Base-by-base conservation (phyloP, 2,113 vertebrate genomes). In the Guaruba guarouba region DNA sequence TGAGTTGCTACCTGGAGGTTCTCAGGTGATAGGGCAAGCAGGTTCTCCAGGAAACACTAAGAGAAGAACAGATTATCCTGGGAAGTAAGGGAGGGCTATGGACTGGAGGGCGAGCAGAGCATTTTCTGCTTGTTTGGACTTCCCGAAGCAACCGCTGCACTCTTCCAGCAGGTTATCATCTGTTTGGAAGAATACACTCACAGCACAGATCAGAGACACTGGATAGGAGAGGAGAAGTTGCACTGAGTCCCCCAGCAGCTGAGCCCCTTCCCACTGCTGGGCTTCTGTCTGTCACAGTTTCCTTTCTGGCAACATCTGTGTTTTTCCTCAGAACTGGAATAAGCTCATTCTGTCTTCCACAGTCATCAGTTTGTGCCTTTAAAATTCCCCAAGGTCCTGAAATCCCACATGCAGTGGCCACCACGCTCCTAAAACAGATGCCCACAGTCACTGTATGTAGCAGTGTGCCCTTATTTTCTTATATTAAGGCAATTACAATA, bases 391-490 rank as follows among this genome's bases (percentile, higher is more conserved):
- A 54, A 13, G 12, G 4, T 52, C 22, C 67, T 46, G 27, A 29
- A 69, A 29, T 46, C 41, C 28, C 23, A 52, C 33, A 6, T 7
- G 17, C 46, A 15, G 33, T 33, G 46, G 5, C 57, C 37, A n/a
- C 14, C 62, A 17, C 33, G 4, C 11, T 48, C 33, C 35, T 54
- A 23, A 41, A 28, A 20, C 27, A 70, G 39, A 25, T 14, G 27
- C 48, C 59, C 24, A 24, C 25, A 6, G 6, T 39, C 37, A 17
- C 29, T 33, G 35, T 8, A 2, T 1, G 0, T n/a, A 54, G 39
- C 16, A 35, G 7, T 5, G 14, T 64, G 44, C 11, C n/a, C 33
- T 62, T 33, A 17, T 67, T 83, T 86, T 46, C 29, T 73, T 13
- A 9, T 20, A 4, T 5, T 19, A 37, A 61, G 22, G 3, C 49